Conservation (phyloP, 37 sponge, comb jelly and placozoan species). For the Petrosia ficiformis region DNA sequence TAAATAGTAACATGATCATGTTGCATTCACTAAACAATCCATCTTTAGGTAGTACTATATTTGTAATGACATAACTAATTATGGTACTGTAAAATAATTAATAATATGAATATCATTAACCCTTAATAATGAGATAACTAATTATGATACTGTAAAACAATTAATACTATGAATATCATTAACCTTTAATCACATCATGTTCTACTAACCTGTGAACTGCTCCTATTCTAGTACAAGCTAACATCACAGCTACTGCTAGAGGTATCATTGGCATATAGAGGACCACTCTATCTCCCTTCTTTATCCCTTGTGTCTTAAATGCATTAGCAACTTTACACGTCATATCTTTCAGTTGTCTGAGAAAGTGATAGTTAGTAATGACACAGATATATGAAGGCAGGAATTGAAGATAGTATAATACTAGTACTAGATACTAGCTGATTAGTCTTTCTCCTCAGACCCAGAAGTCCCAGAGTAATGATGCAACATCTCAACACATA, state of each 20-base stretch:
- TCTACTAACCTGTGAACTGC: constrained; percentile 83
- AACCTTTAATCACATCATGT: not conserved
- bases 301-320: constrained; percentile 82
- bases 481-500: too few species aligned
- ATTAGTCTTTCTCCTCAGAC: too few species aligned
- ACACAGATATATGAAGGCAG: not conserved
- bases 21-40: not conserved
- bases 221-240: constrained; percentile 95
- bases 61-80: too few species aligned
- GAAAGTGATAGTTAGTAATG: too few species aligned
- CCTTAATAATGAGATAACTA: too few species aligned
- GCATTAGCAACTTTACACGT: constrained; percentile 86
- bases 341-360: constrained; percentile 81
- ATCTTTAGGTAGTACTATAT: too few species aligned
- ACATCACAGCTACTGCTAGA: constrained; percentile 76
- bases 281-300: constrained; percentile 91
- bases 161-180: not conserved
- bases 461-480: too few species aligned
- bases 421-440: not conserved
- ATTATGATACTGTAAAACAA: not conserved
- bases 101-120: not conserved
- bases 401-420: constrained; percentile 1
- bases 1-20: too few species aligned
- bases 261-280: constrained; percentile 91
- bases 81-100: not conserved